Evolutionary conservation across 2,888 invertebrate genomes (phyloP).

Genomic region (Drosophila antonietae): DNA sequence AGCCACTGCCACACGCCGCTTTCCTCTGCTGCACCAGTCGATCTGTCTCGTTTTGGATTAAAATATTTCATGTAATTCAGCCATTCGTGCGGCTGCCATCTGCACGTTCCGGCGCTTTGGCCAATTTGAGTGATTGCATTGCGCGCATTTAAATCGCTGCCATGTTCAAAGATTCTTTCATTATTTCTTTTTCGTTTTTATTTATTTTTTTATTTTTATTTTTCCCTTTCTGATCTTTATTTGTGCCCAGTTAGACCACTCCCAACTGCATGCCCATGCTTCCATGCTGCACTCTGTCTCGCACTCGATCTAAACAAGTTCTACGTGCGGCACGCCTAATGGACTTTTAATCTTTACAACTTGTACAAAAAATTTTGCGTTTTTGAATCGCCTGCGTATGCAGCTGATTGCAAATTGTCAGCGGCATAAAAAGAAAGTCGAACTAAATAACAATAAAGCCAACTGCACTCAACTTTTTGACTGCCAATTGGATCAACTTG

Average conservation of each 20-base stretch:
- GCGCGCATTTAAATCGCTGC: slow-evolving; percentile 77
- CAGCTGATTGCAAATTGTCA: slow-evolving; percentile 67
- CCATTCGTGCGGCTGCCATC: slow-evolving; percentile 68
- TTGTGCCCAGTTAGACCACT: slow-evolving; percentile 15
- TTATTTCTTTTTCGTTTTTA: neutral
- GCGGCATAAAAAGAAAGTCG: slow-evolving; percentile 41
- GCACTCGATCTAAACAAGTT: slow-evolving; percentile 62
- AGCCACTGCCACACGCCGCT: neutral
- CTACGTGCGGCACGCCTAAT: slow-evolving; percentile 68
- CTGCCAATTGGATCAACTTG: slow-evolving; percentile 32
- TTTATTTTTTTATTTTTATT: slow-evolving; percentile 3
- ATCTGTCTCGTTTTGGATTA: slow-evolving; percentile 64
- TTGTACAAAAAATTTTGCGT: slow-evolving; percentile 60
- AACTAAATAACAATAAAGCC: slow-evolving; percentile 24
- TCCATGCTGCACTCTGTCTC: neutral
- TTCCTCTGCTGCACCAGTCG: neutral
- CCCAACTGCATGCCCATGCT: neutral
- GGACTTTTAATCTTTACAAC: slow-evolving; percentile 80
- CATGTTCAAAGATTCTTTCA: slow-evolving; percentile 37
- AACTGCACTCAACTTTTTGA: slow-evolving; percentile 43
- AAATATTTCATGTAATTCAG: slow-evolving; percentile 74
- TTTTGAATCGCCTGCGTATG: slow-evolving; percentile 50
- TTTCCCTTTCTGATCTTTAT: slow-evolving; percentile 4
- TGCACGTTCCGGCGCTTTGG: slow-evolving; percentile 78
- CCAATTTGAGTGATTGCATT: slow-evolving; percentile 81